Percentiles rank a stretch among this genome's conserved stretches.
phyloP scores from a whole-genome alignment of 2,113 vertebrate species.

The Dryoscopus gambensis region DNA sequence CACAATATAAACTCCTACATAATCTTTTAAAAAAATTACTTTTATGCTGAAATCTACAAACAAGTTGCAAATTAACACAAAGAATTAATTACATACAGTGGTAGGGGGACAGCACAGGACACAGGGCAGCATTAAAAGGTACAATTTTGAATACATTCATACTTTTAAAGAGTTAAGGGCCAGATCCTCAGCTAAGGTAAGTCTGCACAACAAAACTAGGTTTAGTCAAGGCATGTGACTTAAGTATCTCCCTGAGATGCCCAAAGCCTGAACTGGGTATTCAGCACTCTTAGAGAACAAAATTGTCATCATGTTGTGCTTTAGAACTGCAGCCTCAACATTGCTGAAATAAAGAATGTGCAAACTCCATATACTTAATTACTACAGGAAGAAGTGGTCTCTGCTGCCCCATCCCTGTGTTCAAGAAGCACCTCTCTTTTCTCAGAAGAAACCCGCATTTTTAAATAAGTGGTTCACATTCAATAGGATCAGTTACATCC shows the following conservation, averaged over 20 bases:
- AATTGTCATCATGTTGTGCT: neutral
- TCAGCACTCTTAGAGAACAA: neutral
- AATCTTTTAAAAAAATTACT: neutral
- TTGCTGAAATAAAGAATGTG: neutral
- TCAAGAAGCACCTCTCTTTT: neutral
- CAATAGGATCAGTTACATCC: neutral
- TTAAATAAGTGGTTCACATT: neutral
- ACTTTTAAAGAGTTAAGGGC: neutral
- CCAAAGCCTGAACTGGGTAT: neutral
- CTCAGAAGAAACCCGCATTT: neutral
- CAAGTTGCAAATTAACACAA: neutral
- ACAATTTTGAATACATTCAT: neutral
- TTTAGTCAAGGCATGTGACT: constrained; percentile 13
- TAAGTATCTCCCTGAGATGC: constrained; percentile 29
- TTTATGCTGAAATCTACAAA: neutral
- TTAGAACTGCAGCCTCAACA: neutral
- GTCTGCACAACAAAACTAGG: neutral
- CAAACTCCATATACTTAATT: neutral
- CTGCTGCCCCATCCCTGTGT: neutral
- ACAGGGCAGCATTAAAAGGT: neutral
- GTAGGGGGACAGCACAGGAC: neutral
- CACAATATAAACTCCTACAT: neutral
- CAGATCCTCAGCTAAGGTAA: neutral
- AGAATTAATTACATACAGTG: neutral
- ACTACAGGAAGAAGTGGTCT: neutral